These are phyloP conservation scores for Drosophila limbata DNA, from an alignment of 2,888 invertebrate species.

Conservation along the genomic window DNA sequence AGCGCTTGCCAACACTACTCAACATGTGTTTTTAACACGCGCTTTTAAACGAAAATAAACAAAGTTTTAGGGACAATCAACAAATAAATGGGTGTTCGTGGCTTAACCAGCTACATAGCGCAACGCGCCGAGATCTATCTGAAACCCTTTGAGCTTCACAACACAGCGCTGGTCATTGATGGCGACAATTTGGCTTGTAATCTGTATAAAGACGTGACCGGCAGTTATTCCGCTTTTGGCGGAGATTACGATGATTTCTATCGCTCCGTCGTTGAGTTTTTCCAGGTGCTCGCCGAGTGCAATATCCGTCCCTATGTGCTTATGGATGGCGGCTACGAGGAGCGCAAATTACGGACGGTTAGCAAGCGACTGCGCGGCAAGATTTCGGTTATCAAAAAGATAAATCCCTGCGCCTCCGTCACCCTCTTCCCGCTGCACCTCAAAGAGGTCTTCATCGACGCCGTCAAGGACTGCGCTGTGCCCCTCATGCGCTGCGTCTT, in stretches of 20 bases:
- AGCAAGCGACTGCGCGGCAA: conserved; percentile 87
- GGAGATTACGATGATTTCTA: conserved; percentile 94
- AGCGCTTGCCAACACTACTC: conserved; percentile 24
- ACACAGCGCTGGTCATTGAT: conserved; percentile 91
- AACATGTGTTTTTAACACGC: conserved; percentile 54
- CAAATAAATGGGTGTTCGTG: conserved; percentile 92
- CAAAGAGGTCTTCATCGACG: conserved; percentile 90
- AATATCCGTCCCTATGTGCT: conserved; percentile 90
- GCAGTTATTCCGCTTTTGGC: conserved; percentile 90
- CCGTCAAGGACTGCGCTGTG: conserved; percentile 88
- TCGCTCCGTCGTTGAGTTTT: conserved; percentile 88
- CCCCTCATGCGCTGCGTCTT: conserved; percentile 91
- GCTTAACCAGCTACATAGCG: conserved; percentile 92
- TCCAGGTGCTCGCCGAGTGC: conserved; percentile 89
- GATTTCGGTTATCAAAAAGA: conserved; percentile 87
- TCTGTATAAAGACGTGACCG: conserved; percentile 88
- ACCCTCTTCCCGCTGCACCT: conserved; percentile 91
- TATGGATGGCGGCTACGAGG: conserved; percentile 92
- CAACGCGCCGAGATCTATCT: conserved; percentile 89
- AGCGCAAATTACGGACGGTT: conserved; percentile 89
- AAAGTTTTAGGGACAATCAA: conserved; percentile 30
- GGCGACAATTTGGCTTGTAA: conserved; percentile 91
- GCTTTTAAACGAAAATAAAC: conserved; percentile 40
- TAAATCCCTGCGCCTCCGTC: conserved; percentile 87
- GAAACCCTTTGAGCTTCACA: conserved; percentile 88